Evolutionary conservation across 2,797 vertebrate species (phyloP).

Genomic region (Helarctos malayanus): DNA sequence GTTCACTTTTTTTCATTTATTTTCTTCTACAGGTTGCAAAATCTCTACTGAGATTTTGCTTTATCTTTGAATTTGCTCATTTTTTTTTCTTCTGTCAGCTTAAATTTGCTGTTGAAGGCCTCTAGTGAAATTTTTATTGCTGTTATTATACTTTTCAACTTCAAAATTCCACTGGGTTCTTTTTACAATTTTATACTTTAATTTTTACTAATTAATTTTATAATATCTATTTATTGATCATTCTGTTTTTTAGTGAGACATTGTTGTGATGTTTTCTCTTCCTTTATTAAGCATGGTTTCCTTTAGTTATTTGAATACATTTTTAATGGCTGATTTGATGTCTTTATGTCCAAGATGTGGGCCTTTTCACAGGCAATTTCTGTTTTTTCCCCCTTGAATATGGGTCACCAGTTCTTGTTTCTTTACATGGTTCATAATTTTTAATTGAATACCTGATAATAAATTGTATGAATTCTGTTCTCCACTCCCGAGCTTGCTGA

Average conservation of each 20-base stretch:
- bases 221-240: neutral
- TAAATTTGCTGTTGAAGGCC: neutral
- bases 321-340: neutral
- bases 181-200: neutral
- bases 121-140: neutral
- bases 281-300: neutral
- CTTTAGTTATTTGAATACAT: neutral
- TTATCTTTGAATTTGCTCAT: neutral
- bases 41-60: neutral
- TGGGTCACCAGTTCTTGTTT: neutral
- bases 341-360: neutral
- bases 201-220: neutral
- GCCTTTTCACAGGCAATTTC: neutral
- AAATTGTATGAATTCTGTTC: neutral
- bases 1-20: neutral
- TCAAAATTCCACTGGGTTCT: neutral
- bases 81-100: neutral
- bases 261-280: neutral
- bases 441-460: neutral
- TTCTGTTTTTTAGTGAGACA: neutral
- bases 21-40: neutral
- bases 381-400: neutral
- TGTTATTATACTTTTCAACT: neutral
- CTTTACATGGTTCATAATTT: neutral
- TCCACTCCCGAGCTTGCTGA: neutral